Evolutionary conservation across 1,140 invertebrate genomes (phyloP).

Genomic region (Caerostris darwini): DNA sequence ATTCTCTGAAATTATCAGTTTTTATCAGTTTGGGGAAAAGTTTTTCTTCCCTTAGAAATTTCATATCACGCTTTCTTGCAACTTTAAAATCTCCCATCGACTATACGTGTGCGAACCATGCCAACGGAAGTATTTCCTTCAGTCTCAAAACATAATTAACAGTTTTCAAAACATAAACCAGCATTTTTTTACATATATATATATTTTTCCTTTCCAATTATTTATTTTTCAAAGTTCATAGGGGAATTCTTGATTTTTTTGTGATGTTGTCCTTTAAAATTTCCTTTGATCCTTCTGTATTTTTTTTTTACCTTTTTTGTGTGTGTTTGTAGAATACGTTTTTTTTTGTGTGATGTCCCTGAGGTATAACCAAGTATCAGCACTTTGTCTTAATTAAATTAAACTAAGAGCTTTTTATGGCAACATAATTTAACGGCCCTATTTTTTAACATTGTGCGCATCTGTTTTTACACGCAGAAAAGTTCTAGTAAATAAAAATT

Average conservation of each 20-base stretch:
- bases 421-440: conserved; percentile 65
- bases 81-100: neutral
- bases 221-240: conserved; percentile 68
- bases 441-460: neutral
- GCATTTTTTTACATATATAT: conserved; percentile 1
- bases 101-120: too few species aligned
- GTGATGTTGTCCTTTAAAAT: neutral
- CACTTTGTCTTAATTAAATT: conserved; percentile 76
- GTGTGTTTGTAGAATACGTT: conserved; percentile 34
- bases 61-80: neutral
- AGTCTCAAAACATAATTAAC: conserved; percentile 57
- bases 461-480: neutral
- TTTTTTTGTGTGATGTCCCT: conserved; percentile 22
- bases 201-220: conserved; percentile 53
- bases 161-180: conserved; percentile 61
- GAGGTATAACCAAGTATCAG: conserved; percentile 68
- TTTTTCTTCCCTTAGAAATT: neutral
- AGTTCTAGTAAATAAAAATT: conserved; percentile 43
- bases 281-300: conserved; percentile 62
- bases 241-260: neutral
- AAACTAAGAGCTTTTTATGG: conserved; percentile 74
- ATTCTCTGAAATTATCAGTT: conserved; percentile 23
- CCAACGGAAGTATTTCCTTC: neutral
- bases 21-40: neutral
- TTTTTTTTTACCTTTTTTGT: too few species aligned